Conservation (phyloP, 92 coral and sea anemone species). For the Epizoanthus illoricatus region DNA sequence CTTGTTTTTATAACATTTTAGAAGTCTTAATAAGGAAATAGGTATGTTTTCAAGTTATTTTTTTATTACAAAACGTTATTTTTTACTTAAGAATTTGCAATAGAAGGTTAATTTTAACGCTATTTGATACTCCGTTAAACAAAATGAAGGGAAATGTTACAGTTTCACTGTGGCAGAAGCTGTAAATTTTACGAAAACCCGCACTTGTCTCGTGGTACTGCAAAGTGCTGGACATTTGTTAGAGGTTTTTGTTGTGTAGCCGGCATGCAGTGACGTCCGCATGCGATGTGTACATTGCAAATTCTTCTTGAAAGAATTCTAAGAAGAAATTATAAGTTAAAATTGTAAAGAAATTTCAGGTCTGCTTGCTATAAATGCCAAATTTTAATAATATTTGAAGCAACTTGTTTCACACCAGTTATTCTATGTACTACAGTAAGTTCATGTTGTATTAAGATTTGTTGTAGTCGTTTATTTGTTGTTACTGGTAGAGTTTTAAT, state of each 20-base stretch:
- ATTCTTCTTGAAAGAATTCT: conserved; percentile 10
- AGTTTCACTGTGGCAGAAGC: conserved; percentile 18
- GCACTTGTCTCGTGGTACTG: neutral
- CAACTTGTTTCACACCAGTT: neutral
- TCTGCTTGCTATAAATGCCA: conserved; percentile 20
- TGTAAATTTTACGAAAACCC: conserved; percentile 26
- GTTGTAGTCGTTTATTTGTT: neutral
- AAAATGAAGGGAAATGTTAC: neutral
- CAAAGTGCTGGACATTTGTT: conserved; percentile 1
- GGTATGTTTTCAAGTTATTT: conserved; percentile 35
- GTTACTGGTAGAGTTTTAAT: conserved; percentile 20
- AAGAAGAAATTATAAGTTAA: conserved; percentile 33
- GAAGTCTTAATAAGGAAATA: neutral
- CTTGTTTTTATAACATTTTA: conserved; percentile 26
- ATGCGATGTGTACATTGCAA: conserved; percentile 4
- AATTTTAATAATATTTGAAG: conserved; percentile 4
- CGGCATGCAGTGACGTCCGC: conserved; percentile 9
- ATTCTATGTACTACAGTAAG: conserved; percentile 18
- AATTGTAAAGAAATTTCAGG: conserved; percentile 5
- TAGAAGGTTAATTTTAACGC: conserved; percentile 30
- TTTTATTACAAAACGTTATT: conserved; percentile 33
- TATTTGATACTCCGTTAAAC: conserved; percentile 8
- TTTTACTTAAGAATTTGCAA: conserved; percentile 28
- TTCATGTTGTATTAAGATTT: conserved; percentile 5
- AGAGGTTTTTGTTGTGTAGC: neutral